Evolutionary conservation across 2,888 invertebrate species (phyloP), one percentile per base, ranked within the genome.

Genomic region (Eubasilissa splendida): DNA sequence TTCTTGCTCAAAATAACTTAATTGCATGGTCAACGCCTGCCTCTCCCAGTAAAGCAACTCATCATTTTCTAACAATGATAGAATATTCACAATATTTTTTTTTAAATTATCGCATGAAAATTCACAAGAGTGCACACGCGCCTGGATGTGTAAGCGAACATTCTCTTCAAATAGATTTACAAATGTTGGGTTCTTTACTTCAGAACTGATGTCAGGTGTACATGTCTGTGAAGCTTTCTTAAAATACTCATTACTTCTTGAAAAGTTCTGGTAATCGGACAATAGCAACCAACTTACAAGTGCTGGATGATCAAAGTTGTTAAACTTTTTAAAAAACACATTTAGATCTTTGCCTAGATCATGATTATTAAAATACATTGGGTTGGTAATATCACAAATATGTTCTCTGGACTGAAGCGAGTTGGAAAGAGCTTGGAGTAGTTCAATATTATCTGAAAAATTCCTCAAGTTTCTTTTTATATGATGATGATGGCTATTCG

Each of bases 341-440:
- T 3, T 1, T 12, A 63, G 33, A 12, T 33, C 5, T 7, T 31
- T 11, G 4, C 31, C 31, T 7, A 31, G 11, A 8, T 31, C 11
- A 31, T 22, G 33, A 4, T 31, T n/a, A 8, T 1, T 31, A 63
- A 63, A 63, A 33, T 1, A 33, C 11, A 31, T 12, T 5, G 33
- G 7, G 0, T 33, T 31, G 33, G 63, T 63, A 12, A 63, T 12
- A 33, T 71, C 56, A 56, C 22, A 3, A 22, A 60, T 70, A 87
- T 14, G 14, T n/a, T 58, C 33, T 83, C 88, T 86, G 0, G 88
- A 88, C 81, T 89, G 89, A 84, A 88, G 88, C 0, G 87, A 89
- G 84, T 89, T 89, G 14, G n/a, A 0, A 86, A 85, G 86, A 86
- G 88, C 14, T 84, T 85, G 84, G 89, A 87, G n/a, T 10, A 22